Conservation (phyloP, 2,797 vertebrate species). For the Catamblyrhynchus diadema region DNA sequence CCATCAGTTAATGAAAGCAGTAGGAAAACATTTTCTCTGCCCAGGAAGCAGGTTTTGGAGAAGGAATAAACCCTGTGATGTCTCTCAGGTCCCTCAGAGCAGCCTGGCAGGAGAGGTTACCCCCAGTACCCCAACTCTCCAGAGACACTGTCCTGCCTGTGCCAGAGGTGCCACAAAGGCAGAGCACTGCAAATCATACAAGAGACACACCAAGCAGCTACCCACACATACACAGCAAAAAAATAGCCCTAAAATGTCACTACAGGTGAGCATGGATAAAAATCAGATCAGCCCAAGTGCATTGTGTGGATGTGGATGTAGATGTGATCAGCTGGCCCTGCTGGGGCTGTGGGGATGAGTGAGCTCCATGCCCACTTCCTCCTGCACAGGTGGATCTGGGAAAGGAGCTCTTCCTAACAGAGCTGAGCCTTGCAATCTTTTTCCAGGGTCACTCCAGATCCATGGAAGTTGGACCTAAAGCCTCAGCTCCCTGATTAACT, state of each 20-base stretch:
- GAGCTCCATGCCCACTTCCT: background rate
- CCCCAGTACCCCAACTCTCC: background rate
- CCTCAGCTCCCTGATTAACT: background rate
- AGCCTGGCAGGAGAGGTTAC: background rate
- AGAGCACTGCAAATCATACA: background rate
- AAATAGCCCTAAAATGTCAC: background rate
- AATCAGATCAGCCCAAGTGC: background rate
- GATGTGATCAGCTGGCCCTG: background rate
- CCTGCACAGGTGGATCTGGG: background rate
- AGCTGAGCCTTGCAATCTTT: background rate
- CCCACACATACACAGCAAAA: accelerated
- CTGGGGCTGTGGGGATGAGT: accelerated
- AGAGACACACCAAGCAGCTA: background rate
- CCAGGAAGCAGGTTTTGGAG: background rate
- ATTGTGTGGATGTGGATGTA: background rate
- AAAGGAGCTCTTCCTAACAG: background rate
- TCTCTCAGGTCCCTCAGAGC: background rate
- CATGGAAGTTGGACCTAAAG: background rate
- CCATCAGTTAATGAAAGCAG: background rate
- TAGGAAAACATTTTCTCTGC: background rate
- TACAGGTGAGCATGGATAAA: slow-evolving; percentile 51
- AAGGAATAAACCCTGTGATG: background rate
- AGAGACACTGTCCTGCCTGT: background rate
- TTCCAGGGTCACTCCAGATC: background rate
- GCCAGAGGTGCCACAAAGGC: background rate